Evolutionary conservation across 2,888 invertebrate species (phyloP), one percentile per base, ranked within the genome.

Genomic region (Synanthedon formicaeformis): DNA sequence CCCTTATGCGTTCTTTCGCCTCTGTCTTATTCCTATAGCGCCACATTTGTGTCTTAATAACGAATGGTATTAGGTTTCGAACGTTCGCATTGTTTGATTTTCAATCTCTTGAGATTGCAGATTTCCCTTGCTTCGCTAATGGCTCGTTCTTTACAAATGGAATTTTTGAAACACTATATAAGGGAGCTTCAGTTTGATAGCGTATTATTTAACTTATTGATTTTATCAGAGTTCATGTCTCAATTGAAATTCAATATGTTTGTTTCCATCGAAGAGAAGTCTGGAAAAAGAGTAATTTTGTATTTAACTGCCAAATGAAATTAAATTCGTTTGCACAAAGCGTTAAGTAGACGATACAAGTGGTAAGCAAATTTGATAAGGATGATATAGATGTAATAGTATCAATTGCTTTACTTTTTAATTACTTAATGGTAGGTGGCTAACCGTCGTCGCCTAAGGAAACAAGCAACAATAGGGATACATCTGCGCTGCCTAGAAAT

Each of bases 41-140:
- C 74, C 77, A 78, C 78, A 81, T 85, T 83, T 77, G 78, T 73
- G 78, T 81, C 77, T 81, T 85, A 84, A 81, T 84, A 85, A 81
- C 78, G 73, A 71, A 81, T 69, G 67, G 76, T 81, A 81, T 82
- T 77, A 79, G 73, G 76, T 83, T 82, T 75, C 81, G 61, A 71
- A 64, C 71, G 67, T 66, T 74, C 66, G 65, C 71, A 77, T 78
- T 82, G 82, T 85, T 84, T 83, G 82, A 79, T 82, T 81, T 81
- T 76, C 75, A 78, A 81, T 81, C 78, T 79, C 75, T 59, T 53
- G 75, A 75, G 77, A 81, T 77, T 69, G 75, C 66, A 75, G 73
- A 75, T 75, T 78, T 75, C 64, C 67, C 73, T 73, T 72, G 59
- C 70, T 69, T 59, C 69, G 63, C 70, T 82, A 82, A 84, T 81